Base-by-base conservation (phyloP, 2,113 vertebrate genomes). In the Microtus montanus region DNA sequence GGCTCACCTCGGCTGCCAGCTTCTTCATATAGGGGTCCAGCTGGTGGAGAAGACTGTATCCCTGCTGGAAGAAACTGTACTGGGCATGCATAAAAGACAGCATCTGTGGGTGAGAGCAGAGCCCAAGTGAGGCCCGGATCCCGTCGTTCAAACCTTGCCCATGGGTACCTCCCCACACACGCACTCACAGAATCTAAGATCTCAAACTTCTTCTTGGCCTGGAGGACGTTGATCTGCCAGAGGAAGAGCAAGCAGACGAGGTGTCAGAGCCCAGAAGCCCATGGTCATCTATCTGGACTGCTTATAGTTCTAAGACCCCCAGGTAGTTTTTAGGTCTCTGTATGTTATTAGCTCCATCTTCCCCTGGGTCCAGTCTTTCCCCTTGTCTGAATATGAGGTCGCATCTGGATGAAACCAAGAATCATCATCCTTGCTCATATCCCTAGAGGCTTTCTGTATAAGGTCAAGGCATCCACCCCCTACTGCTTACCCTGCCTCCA, bases 191-290 rank as follows among this genome's bases (percentile, higher is more conserved):
- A 99, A 35, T 99, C 99, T 33, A 99, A 97, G 91, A 99, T 99
- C 98, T 99, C 99, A 77, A 99, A 99, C 96, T 99, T 99, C 99
- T 99, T 99, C 99, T 99, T 99, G 44, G 99, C 99, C 95, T 99
- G 99, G 70, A 99, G 99, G 35, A 99, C 99, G 0, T 99, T 99
- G 97, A 99, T 99, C 99, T 99, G 97, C 3, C 95, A 90, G 63
- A 38, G 38, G 92, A 88, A 47, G 24, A 68, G 38, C n/a, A 54
- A 17, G 52, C 22, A 71, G 92, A 35, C 14, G 26, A 30, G 26
- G n/a, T 24, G 35, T 71, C 68, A 78, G 68, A 49, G 68, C 30
- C 7, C 19, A 4, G 54, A 5, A 11, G 47, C 54, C 79, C 35
- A 3, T 0, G 3, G 28, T 47, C 74, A 52, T 52, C 28, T 24